Evolutionary conservation across 1,140 invertebrate genomes (phyloP).

Genomic region (Trichoplusia ni): DNA sequence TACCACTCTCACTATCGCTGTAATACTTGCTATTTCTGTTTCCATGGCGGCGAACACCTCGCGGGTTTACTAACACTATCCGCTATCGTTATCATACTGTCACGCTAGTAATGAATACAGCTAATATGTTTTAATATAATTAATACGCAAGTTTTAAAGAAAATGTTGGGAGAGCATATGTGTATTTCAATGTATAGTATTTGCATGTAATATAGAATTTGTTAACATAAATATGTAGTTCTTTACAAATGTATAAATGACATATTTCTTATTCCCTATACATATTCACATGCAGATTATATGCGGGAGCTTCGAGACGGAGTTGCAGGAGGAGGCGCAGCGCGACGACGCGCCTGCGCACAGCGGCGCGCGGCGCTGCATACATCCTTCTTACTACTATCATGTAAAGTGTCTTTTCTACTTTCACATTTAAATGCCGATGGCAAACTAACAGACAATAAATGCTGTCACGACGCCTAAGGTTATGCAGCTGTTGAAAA

Average conservation of each 20-base stretch:
- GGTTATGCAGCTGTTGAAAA: constrained; percentile 3
- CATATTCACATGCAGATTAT: constrained; percentile 52
- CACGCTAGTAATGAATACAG: background rate
- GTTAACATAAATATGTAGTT: too few relatives aligned
- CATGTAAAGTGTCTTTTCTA: constrained; percentile 56
- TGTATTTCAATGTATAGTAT: too few relatives aligned
- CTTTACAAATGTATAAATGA: background rate
- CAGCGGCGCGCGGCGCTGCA: constrained; percentile 61
- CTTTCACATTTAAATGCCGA: constrained; percentile 27
- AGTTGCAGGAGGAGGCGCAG: constrained; percentile 54
- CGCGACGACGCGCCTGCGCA: constrained; percentile 53
- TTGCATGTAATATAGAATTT: too few relatives aligned
- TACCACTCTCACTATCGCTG: constrained; percentile 14
- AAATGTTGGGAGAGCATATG: too few relatives aligned
- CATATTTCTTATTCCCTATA: too few relatives aligned
- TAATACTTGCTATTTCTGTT: constrained; percentile 4
- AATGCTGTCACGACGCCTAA: background rate
- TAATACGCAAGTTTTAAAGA: too few relatives aligned
- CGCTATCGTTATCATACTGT: constrained; percentile 2
- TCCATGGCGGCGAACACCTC: background rate
- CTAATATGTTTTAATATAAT: too few relatives aligned
- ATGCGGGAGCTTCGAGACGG: constrained; percentile 65
- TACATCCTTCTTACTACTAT: constrained; percentile 74
- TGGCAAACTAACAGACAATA: background rate
- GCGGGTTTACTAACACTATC: constrained; percentile 16